Conservation (phyloP, 2,797 vertebrate genomes). For the Antrozous pallidus region DNA sequence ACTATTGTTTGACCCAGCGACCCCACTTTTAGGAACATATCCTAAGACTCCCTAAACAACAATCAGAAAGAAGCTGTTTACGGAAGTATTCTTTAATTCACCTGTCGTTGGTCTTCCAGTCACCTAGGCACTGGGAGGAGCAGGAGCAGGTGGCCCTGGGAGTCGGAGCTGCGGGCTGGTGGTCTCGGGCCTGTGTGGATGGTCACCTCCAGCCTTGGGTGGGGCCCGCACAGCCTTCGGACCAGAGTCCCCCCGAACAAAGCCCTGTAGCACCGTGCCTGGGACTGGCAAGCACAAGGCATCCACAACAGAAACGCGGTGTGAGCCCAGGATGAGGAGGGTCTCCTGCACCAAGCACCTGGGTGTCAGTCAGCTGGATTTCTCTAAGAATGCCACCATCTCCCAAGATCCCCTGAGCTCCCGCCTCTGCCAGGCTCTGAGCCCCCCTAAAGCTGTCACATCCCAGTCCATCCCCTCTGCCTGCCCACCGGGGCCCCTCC, state of each 20-base stretch:
- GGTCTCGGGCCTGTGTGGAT: background rate
- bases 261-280: background rate
- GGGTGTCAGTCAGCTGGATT: background rate
- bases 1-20: too few relatives aligned
- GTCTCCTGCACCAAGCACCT: background rate
- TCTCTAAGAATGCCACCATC: too few relatives aligned
- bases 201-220: background rate
- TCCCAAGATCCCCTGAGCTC: background rate
- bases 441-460: too few relatives aligned
- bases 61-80: too few relatives aligned
- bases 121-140: too few relatives aligned
- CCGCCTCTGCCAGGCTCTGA: too few relatives aligned
- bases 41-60: too few relatives aligned
- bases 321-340: background rate
- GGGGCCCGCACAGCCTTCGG: background rate
- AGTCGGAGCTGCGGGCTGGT: background rate
- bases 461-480: too few relatives aligned
- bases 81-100: background rate
- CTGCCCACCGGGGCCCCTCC: too few relatives aligned
- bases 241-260: background rate
- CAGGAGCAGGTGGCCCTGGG: background rate
- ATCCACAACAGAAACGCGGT: background rate
- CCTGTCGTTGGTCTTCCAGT: background rate
- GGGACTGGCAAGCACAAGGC: background rate
- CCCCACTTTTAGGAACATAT: too few relatives aligned